Base-by-base conservation (phyloP, 2,888 invertebrate genomes). In the Hemicrepidius hirtus region DNA sequence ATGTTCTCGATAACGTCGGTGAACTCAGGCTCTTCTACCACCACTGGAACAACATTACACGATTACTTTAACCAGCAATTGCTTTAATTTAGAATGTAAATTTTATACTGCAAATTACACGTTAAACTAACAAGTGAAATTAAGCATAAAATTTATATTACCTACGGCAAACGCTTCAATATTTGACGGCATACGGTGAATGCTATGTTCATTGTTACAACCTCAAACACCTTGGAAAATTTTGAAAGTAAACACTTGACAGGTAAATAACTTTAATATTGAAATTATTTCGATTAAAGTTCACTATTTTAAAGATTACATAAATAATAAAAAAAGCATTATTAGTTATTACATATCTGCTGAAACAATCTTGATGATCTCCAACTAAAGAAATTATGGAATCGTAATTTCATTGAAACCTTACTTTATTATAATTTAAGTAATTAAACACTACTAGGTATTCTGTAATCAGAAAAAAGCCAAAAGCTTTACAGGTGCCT, bases 1-100 rank as follows among this genome's bases (percentile, higher is more conserved):
- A 95, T 93, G 87, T 97, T 97, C 85, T 95, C 94, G 82, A 97
- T 96, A 82, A 94, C 92, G 86, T 96, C 96, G 73, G 95, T 92
- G 87, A 97, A 97, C 86, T 96, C 95, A 0, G 97, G 97, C 87
- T 96, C 96, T 82, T 94, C 93, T 77, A 74, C 71, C 46, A 68
- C 70, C 49, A 74, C 74, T 71, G 67, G 53, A 74, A 74, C 68
- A 72, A 72, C 63, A 72, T 68, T 68, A 64, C 41, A 57, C 49
- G 67, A 71, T 67, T 67, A 68, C 40, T 68, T 71, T 72, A 66
- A 64, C 49, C 35, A 60, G 44, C 68, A 62, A 72, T 72, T 64
- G 64, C 46, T 41, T 57, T 57, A 72, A 72, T 72, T 68, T 68
- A 62, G 50, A 72, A 63, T 72, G 63, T 65, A 68, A 72, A 72